Evolutionary conservation across 2,888 invertebrate genomes (phyloP).

Genomic region (Philhelius pedissequus): DNA sequence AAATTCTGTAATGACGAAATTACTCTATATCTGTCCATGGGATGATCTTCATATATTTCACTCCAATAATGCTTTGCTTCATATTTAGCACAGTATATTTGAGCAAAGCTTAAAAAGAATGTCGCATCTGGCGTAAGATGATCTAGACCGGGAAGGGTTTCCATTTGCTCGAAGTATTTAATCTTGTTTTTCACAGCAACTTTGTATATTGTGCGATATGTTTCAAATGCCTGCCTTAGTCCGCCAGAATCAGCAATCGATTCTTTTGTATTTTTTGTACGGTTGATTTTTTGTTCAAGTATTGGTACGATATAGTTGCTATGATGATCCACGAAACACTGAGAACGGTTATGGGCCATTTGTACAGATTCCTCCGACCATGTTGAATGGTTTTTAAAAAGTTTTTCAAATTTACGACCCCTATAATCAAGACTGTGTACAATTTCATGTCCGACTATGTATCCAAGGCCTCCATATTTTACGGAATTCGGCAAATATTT

Average conservation of each 20-base stretch:
- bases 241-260: slow-evolving; percentile 76
- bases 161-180: slow-evolving; percentile 61
- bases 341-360: slow-evolving; percentile 72
- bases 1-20: slow-evolving; percentile 75
- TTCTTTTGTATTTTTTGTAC: slow-evolving; percentile 74
- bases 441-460: slow-evolving; percentile 75
- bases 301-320: slow-evolving; percentile 73
- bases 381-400: slow-evolving; percentile 69
- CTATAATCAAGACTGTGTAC: slow-evolving; percentile 75
- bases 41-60: slow-evolving; percentile 73
- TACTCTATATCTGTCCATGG: slow-evolving; percentile 75
- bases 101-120: slow-evolving; percentile 75
- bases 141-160: slow-evolving; percentile 75
- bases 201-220: slow-evolving; percentile 73
- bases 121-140: slow-evolving; percentile 74
- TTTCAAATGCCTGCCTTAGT: slow-evolving; percentile 71
- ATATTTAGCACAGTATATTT: slow-evolving; percentile 75
- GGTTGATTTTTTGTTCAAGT: slow-evolving; percentile 74
- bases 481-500: slow-evolving; percentile 73
- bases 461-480: slow-evolving; percentile 75
- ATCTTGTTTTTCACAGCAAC: slow-evolving; percentile 34
- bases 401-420: slow-evolving; percentile 71
- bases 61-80: slow-evolving; percentile 74
- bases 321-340: slow-evolving; percentile 74
- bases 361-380: slow-evolving; percentile 73